Base-by-base conservation (phyloP, 2,888 invertebrate genomes). In the Deroplatys truncata region DNA sequence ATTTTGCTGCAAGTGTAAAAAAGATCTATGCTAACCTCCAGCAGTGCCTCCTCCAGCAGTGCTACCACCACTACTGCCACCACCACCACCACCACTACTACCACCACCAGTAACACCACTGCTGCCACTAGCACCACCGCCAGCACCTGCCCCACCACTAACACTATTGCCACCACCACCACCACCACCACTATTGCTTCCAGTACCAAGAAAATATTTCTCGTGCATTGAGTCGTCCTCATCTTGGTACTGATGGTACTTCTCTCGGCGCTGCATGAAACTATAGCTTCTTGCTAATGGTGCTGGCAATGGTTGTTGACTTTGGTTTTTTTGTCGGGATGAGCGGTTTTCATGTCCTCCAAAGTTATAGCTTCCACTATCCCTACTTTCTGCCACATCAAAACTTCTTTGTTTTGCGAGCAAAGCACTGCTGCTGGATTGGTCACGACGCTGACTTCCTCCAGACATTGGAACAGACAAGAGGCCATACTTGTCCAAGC, bases 171-270 rank as follows among this genome's bases (percentile, higher is more conserved):
- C 49, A 28, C 82, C 82, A 15, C 35, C 83, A 25, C 28, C n/a
- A 15, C 82, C 43, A 87, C 82, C 86, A 28, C 85, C 89, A 31
- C 84, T 31, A 86, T 49, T 86, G 82, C 86, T 88, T 29, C 86
- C 82, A 56, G 88, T 72, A 28, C 90, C 91, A 90, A 93, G 95
- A 92, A 97, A 96, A 92, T 97, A 97, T 92, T 97, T 97, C 92
- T 97, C 97, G 93, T 97, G 97, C 97, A 97, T 97, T 0, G 97
- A 96, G 93, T 97, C 97, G 92, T 97, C 97, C 84, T 97, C 97
- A 88, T 90, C 90, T 49, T 90, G 90, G 82, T 90, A 90, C n/a
- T 90, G 89, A 15, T 90, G 90, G 84, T 89, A 90, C 43, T 89
- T 89, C 25, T 90, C 90, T 31, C 89, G 89, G 28, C 94, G 93